Evolutionary conservation across 2,113 vertebrate species (phyloP).

Genomic region (Eleginops maclovinus): DNA sequence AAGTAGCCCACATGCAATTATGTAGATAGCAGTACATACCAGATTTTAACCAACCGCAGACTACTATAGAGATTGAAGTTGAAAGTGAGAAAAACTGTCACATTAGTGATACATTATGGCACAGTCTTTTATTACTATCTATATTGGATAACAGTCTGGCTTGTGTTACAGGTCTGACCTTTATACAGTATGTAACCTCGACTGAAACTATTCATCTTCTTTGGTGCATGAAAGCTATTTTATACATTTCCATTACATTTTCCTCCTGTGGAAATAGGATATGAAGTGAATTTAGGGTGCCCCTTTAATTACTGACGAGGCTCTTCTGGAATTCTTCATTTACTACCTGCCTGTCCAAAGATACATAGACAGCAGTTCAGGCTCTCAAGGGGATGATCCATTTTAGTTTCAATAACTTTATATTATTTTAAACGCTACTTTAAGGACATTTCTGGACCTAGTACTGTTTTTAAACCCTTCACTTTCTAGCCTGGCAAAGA

Average conservation of each 20-base stretch:
- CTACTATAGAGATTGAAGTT: background rate
- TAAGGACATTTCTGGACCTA: background rate
- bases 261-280: too few species aligned
- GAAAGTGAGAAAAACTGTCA: background rate
- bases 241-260: background rate
- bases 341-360: background rate
- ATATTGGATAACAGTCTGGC: background rate
- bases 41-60: too few species aligned
- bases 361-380: background rate
- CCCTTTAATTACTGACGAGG: background rate
- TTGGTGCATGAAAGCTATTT: background rate
- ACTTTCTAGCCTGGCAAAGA: too few species aligned
- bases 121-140: background rate
- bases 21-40: too few species aligned
- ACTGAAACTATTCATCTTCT: background rate
- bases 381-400: background rate
- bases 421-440: background rate
- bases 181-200: background rate
- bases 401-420: background rate
- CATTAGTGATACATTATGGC: background rate
- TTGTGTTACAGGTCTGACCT: background rate
- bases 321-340: background rate
- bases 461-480: too few species aligned
- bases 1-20: background rate
- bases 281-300: background rate